Percentiles rank a stretch among this genome's conserved stretches.
Evolutionary conservation across 2,888 invertebrate species (phyloP).

Genomic region (Hipparchia semele): DNA sequence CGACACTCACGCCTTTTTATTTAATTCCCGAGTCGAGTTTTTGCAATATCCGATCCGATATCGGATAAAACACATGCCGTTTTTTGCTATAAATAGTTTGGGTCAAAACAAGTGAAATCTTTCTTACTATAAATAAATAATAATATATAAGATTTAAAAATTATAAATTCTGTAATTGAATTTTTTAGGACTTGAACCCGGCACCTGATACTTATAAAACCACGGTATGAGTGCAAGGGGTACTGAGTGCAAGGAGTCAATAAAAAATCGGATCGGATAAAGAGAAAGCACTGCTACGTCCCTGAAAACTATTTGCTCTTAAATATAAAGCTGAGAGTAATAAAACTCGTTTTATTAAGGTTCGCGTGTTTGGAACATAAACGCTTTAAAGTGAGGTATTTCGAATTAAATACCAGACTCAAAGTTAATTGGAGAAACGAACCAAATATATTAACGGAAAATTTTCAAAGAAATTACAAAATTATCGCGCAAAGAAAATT

Average conservation of each 20-base stretch:
- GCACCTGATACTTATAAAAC: too few species aligned
- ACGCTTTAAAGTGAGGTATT: not conserved
- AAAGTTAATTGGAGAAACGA: conserved; percentile 4
- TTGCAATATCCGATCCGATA: not conserved
- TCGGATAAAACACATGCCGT: too few species aligned
- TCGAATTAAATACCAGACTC: conserved; percentile 1
- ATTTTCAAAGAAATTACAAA: conserved; percentile 7
- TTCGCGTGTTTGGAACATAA: conserved; percentile 4
- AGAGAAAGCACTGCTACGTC: not conserved
- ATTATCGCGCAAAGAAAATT: not conserved
- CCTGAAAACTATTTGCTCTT: not conserved
- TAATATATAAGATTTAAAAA: too few species aligned
- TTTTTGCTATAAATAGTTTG: too few species aligned
- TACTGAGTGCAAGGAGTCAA: too few species aligned
- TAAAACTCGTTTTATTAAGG: conserved; percentile 2
- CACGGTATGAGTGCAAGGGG: too few species aligned
- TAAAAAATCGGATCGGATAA: not conserved
- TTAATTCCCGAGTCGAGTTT: not conserved
- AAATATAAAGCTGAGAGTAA: not conserved
- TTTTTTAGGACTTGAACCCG: too few species aligned
- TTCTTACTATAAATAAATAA: too few species aligned
- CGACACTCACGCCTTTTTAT: not conserved
- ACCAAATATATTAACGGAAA: conserved; percentile 18
- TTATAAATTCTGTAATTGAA: too few species aligned
- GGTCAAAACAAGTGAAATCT: too few species aligned